Evolutionary conservation across 2,113 vertebrate species (phyloP).

Genomic region (Typhlomys cinereus): DNA sequence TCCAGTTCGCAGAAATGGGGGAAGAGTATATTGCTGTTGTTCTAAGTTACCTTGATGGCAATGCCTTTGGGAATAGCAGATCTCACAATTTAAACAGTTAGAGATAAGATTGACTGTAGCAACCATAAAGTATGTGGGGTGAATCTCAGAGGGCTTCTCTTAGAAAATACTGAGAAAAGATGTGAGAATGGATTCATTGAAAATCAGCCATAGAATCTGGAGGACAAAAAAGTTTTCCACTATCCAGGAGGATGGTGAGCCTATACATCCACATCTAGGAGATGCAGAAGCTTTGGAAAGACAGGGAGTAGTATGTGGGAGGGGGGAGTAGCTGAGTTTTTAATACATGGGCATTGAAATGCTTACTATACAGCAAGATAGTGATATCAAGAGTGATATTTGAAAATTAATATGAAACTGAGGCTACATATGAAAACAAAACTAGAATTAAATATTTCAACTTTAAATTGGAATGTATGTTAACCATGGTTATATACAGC

Average conservation of each 20-base stretch:
- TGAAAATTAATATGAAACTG: background rate
- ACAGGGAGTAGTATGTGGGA: background rate
- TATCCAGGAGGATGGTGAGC: no score
- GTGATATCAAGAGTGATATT: background rate
- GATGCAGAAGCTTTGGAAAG: no score
- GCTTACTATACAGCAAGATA: background rate
- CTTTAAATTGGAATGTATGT: background rate
- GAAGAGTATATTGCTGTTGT: no score
- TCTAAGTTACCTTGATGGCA: no score
- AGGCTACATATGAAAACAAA: background rate
- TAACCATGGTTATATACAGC: background rate
- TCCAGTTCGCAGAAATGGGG: background rate
- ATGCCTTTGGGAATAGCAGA: background rate
- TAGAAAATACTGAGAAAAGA: background rate
- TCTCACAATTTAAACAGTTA: background rate
- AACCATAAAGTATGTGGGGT: background rate
- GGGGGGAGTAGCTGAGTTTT: background rate
- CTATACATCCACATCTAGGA: background rate
- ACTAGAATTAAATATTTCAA: background rate
- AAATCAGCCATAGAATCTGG: background rate
- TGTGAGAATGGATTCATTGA: background rate
- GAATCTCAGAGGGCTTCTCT: background rate
- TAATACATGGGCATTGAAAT: background rate
- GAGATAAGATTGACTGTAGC: no score
- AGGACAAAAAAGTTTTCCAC: background rate